Evolutionary conservation across 2,797 vertebrate genomes (phyloP), one percentile per base, ranked within the genome.

Genomic region (Ispidina picta): DNA sequence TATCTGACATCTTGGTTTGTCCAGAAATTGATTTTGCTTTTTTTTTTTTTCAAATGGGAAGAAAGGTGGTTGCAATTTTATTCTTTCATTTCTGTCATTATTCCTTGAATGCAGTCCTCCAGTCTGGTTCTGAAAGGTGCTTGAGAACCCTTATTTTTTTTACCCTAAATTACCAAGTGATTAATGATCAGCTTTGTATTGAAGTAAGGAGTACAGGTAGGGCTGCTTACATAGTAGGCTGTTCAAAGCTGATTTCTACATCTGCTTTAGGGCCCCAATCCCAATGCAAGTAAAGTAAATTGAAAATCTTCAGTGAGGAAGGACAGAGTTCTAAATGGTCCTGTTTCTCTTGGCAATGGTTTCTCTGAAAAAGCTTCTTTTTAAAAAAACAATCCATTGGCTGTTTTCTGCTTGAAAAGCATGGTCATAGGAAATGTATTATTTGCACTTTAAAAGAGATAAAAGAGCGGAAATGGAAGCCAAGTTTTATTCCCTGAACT

Each of bases 91-190:
- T 70, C 83, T 81, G 25, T 88, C 77, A 79, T 91, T 93, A 92
- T 89, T 88, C 56, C 37, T 88, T 95, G 87, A 95, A 95, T 92
- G 39, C 60, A 79, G 79, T 87, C 63, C 71, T 95, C 46, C 52
- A 54, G 52, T 78, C 52, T 82, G 55, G 26, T 77, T 74, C 84
- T 94, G 55, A 92, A 96, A 92, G n/a, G 85, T 84, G 64, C 83
- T 92, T 94, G 89, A 92, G 86, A 93, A 64, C 6, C 46, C 64
- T 91, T 66, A 66, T 88, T 82, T 90, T 49, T 87, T 65, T 71
- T 15, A 37, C 35, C 31, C 37, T 87, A 88, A 90, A 92, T 88
- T 87, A 89, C 70, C 68, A 60, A 39, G 35, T 83, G 85, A 86
- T 95, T 94, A 95, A 90, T 74, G 56, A 90, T 82, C 75, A 88